phyloP scores from a whole-genome alignment of 2,888 invertebrate genomes.

The Linnaemya tessellans region DNA sequence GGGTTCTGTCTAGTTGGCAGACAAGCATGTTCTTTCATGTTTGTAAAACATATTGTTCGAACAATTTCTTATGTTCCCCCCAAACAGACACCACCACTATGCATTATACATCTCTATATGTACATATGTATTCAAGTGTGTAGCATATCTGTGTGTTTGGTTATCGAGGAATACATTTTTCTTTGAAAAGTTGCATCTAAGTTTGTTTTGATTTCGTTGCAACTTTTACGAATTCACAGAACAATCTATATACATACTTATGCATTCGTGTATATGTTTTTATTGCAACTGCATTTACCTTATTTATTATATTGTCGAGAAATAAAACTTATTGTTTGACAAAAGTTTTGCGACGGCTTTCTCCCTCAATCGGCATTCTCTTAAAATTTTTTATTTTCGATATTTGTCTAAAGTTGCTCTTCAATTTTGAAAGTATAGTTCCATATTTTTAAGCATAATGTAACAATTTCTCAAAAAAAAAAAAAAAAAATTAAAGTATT shows the following conservation, averaged over 20 bases:
- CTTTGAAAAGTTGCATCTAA: conserved; percentile 35
- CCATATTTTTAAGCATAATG: no score
- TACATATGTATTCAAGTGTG: background rate
- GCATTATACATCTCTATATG: no score
- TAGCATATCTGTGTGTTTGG: conserved; percentile 29
- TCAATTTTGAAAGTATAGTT: conserved; percentile 1
- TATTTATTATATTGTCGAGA: conserved; percentile 48
- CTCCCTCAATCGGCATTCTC: conserved; percentile 23
- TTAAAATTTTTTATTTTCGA: conserved; percentile 31
- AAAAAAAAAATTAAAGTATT: no score
- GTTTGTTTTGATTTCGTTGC: conserved; percentile 19
- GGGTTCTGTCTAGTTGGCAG: conserved; percentile 3
- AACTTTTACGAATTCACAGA: conserved; percentile 38
- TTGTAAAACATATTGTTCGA: conserved; percentile 24
- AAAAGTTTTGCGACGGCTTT: conserved; percentile 46
- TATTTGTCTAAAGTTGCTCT: conserved; percentile 5
- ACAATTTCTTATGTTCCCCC: conserved; percentile 3
- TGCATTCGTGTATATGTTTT: conserved; percentile 9
- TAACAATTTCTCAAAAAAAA: no score
- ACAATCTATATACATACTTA: conserved; percentile 9
- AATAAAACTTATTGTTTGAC: conserved; percentile 63
- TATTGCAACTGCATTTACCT: conserved; percentile 21
- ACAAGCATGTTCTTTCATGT: conserved; percentile 2
- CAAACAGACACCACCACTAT: no score
- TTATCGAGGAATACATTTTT: background rate